Conservation (phyloP, 2,888 invertebrate genomes). For the Strigamia transsilvanica region DNA sequence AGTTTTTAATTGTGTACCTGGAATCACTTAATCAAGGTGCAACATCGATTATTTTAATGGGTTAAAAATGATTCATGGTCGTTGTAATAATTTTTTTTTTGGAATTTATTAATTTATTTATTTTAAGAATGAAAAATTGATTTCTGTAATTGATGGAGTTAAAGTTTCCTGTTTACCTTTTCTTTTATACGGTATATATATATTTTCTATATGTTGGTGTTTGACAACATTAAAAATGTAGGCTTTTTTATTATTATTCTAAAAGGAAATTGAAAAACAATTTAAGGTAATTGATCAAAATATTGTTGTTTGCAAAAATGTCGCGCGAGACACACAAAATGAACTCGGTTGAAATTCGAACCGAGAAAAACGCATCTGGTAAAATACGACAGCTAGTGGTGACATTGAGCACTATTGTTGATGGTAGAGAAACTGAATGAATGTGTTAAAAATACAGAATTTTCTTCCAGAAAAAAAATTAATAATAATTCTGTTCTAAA, state of each 20-base stretch:
- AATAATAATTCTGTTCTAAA: no score
- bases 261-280: constrained; percentile 9
- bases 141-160: not conserved
- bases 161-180: constrained; percentile 9
- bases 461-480: no score
- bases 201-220: no score
- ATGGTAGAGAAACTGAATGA: not conserved
- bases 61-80: not conserved
- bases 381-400: constrained; percentile 1
- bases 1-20: not conserved
- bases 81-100: not conserved
- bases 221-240: not conserved
- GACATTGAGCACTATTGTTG: not conserved
- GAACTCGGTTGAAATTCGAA: not conserved
- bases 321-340: not conserved
- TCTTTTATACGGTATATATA: no score
- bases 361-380: not conserved
- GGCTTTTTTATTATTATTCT: not conserved
- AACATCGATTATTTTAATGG: not conserved
- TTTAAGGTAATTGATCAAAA: constrained; percentile 3
- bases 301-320: not conserved
- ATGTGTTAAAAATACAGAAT: no score
- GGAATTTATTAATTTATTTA: not conserved
- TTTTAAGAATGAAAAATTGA: constrained; percentile 20
- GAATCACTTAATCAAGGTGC: not conserved